Base-by-base conservation (phyloP, 2,113 vertebrate species). In the Oceanodroma tethys region DNA sequence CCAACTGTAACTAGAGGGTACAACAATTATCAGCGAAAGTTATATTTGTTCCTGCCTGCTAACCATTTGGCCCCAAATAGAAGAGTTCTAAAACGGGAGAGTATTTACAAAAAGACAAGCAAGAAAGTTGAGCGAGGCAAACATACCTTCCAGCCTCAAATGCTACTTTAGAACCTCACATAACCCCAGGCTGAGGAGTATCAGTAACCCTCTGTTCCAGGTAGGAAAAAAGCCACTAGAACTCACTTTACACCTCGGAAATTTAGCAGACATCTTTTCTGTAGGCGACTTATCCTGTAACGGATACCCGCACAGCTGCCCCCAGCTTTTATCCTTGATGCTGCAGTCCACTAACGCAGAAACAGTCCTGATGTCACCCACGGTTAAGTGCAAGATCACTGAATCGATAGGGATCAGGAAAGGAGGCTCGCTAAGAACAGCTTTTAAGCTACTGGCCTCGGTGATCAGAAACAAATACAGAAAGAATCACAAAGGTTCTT, bases 301-400 rank as follows among this genome's bases (percentile, higher is more conserved):
- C 0, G 1, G 92, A 68, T 18, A 11, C 29, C 42, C 19, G 0
- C 11, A 15, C 16, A 19, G 66, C 91, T 72, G 90, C 71, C 93
- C 94, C 91, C 96, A 88, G 96, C 93, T 73, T 68, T 74, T 71
- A 86, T 83, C 84, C 95, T 83, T 68, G 30, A 40, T 32, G 56
- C 96, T 81, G 93, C 94, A 93, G 88, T 52, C 43, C 43, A 26
- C 70, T 11, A 48, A 30, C 5, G 47, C 56, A 73, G 81, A 96
- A 95, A 87, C 81, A 36, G 80, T 88, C 88, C 94, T 92, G 94
- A 82, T 94, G 94, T 75, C 88, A 95, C 87, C 89, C 87, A 67
- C 58, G 56, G 80, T 90, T 73, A 76, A 93, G 84, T 43, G 90
- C 87, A 83, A 94, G 94, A 96, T 95, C 86, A 93, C 90, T 65